Percentiles rank a stretch among this genome's conserved stretches.
Evolutionary conservation across 1,140 invertebrate species (phyloP).

Genomic region (Aricia agestis): DNA sequence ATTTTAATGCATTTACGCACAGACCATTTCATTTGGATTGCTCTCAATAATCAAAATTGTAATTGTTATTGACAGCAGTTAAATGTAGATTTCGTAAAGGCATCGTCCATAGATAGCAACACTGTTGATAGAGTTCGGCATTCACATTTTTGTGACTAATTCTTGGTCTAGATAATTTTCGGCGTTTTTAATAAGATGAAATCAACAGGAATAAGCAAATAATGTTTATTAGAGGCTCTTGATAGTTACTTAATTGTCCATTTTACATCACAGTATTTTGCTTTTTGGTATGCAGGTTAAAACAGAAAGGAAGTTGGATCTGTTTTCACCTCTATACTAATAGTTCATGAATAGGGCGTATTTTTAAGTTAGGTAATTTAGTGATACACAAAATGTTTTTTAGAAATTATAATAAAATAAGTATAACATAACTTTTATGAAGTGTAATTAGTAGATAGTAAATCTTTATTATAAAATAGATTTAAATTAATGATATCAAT

Average conservation of each 20-base stretch:
- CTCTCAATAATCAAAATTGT: not conserved
- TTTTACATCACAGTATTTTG: conserved; percentile 72
- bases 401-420: conserved; percentile 34
- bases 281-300: conserved; percentile 48
- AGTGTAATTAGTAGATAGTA: conserved; percentile 19
- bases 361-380: not conserved
- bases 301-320: conserved; percentile 28
- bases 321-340: conserved; percentile 49
- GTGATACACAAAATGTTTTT: not conserved
- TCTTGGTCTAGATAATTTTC: not conserved
- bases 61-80: not conserved
- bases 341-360: conserved; percentile 40
- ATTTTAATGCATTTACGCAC: conserved; percentile 48
- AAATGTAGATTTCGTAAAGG: not conserved
- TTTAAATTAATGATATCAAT: conserved; percentile 31
- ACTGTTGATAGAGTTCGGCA: not conserved
- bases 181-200: not conserved
- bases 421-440: conserved; percentile 22
- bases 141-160: not conserved
- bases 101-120: not conserved
- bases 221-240: not conserved
- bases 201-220: not conserved
- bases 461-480: not conserved
- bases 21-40: conserved; percentile 32
- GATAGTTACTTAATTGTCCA: not conserved